Percentiles rank a stretch among this genome's conserved stretches.
These are phyloP conservation scores for Cremastinae sp. DNA, from an alignment of 2,888 invertebrate species.

Conservation along the genomic window DNA sequence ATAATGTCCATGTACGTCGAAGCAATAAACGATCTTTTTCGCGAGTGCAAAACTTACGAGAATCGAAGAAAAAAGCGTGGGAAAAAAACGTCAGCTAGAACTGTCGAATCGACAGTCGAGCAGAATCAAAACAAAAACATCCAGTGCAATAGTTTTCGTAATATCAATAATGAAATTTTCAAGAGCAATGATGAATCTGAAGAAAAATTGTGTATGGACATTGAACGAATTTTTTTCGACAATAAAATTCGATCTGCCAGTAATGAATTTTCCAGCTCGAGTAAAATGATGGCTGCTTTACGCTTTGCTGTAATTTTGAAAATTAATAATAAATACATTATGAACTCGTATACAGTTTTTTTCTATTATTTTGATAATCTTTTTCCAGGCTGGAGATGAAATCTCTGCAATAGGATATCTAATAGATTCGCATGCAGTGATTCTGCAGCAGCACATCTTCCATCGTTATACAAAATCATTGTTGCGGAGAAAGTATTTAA, in stretches of 20 bases:
- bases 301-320: slow-evolving; percentile 65
- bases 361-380: background rate
- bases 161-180: background rate
- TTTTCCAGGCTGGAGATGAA: slow-evolving; percentile 67
- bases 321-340: background rate
- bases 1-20: slow-evolving; percentile 23
- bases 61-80: background rate
- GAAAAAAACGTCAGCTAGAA: slow-evolving; percentile 5
- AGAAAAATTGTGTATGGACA: slow-evolving; percentile 51
- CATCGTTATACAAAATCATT: slow-evolving; percentile 71
- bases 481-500: slow-evolving; percentile 62
- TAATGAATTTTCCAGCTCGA: slow-evolving; percentile 68
- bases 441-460: slow-evolving; percentile 72
- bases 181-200: slow-evolving; percentile 29
- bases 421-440: slow-evolving; percentile 74
- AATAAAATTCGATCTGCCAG: slow-evolving; percentile 61
- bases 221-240: slow-evolving; percentile 52
- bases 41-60: slow-evolving; percentile 34
- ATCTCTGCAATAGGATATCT: slow-evolving; percentile 71
- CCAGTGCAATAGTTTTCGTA: slow-evolving; percentile 4
- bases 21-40: slow-evolving; percentile 30
- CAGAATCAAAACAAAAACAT: slow-evolving; percentile 6
- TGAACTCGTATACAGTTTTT: background rate
- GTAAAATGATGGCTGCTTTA: slow-evolving; percentile 71
- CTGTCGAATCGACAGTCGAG: background rate